Evolutionary conservation across 2,113 vertebrate species (phyloP), one percentile per base, ranked within the genome.

Genomic region (Nycticorax nycticorax): DNA sequence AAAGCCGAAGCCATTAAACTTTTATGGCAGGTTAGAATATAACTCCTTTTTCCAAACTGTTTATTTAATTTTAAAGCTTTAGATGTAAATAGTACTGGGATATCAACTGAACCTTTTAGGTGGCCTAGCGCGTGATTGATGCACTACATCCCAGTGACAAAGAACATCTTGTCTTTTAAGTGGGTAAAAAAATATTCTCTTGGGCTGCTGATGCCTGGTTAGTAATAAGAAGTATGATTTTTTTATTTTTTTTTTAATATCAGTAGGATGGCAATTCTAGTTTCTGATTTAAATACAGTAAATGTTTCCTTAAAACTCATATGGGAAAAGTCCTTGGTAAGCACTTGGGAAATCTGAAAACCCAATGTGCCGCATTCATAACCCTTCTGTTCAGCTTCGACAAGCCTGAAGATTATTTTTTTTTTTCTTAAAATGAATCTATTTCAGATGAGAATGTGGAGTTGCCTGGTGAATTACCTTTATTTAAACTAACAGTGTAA

Each of bases 391-490:
- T 79, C 48, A 2, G 2, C 41, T 83, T 66, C 11, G 9, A 6
- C 47, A 83, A 76, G 22, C 57, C 33, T 68, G 33, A 85, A 66
- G 7, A 16, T 28, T 37, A n/a, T 35, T 32, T 26, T 14, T 43
- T 26, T 39, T 37, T 35, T 47, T 16, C 41, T 92, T 81, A 63
- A 89, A 91, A 56, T 67, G 6, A 73, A n/a, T 53, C 33, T 75
- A 4, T 64, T 91, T 91, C 24, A 45, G 23, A 59, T 80, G 59
- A 83, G 67, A 79, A 41, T 53, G 30, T 74, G 45, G 47, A 74
- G 30, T 55, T 94, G 28, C 30, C 26, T 74, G 47, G 50, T 56
- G 66, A 93, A 83, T 91, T 90, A 73, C 37, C 43, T 96, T 93
- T 92, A 55, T 74, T 93, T 88, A 78, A 95, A 17, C 71, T 41